Base-by-base conservation (phyloP, 2,888 invertebrate species). In the Stomorhina lunata region DNA sequence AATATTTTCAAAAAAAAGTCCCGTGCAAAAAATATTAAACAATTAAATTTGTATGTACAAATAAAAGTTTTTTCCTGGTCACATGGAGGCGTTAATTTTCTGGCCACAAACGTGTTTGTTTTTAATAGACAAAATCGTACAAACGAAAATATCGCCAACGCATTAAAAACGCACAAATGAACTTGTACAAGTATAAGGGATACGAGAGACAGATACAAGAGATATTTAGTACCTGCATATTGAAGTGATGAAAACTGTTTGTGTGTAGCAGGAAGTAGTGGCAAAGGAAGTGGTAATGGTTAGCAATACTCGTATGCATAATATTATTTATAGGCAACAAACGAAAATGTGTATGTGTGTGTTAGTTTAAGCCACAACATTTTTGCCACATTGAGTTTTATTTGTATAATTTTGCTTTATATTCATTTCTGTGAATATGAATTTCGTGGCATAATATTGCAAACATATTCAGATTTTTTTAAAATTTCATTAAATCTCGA, bases 41-140 rank as follows among this genome's bases (percentile, higher is more conserved):
- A 48, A 37, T 37, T 34, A 29, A 15, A 10, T 48, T 15, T 43
- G 15, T 5, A 2, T 22, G 2, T 40, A 0, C 22, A 7, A 2
- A 9, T 57, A 10, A 27, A 17, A 45, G 15, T 29, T 68, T 85
- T 85, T 83, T 84, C 69, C 84, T 81, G 86, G 85, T 86, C 87
- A 87, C 84, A 85, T 84, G 87, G 53, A 68, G 88, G 89, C 89
- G 89, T 88, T 89, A 89, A 89, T 89, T 87, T 87, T 86, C 86
- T 88, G 90, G 87, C 86, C 85, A 85, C 88, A 88, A 85, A 85
- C 72, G 83, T 84, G 83, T 84, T 75, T 77, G 81, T 75, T 68
- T n/a, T n/a, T 75, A 65, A 75, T 79, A 75, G 75, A 78, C 79
- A 79, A 82, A 79, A 79, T 66, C 29, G 77, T 45, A 68, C 53